Conservation (phyloP, 2,888 invertebrate genomes). For the Monopis laevigella region DNA sequence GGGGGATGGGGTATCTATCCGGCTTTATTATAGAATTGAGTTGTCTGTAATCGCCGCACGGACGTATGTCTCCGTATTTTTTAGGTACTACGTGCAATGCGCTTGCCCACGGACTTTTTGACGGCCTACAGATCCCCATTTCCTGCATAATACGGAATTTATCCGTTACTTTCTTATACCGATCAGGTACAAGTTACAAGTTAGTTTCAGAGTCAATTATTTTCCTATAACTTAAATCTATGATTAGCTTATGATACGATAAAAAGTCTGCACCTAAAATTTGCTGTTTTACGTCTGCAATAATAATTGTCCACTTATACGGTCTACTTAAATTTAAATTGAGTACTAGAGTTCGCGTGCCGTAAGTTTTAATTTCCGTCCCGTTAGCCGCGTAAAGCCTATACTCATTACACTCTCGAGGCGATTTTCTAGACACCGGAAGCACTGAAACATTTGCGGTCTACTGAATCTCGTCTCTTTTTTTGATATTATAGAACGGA, state of each 20-base stretch:
- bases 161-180: conserved; percentile 25
- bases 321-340: conserved; percentile 17
- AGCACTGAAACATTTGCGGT: conserved; percentile 17
- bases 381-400: conserved; percentile 23
- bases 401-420: conserved; percentile 12
- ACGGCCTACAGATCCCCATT: conserved; percentile 36
- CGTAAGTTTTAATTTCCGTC: conserved; percentile 18
- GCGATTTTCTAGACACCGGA: conserved; percentile 10
- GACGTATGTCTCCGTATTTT: conserved; percentile 19
- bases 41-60: conserved; percentile 30
- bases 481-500: no score
- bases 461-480: no score
- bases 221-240: conserved; percentile 16
- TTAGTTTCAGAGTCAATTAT: conserved; percentile 17
- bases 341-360: conserved; percentile 13
- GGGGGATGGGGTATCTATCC: conserved; percentile 28
- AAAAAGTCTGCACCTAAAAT: conserved; percentile 20
- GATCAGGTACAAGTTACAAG: conserved; percentile 23
- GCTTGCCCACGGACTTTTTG: conserved; percentile 34
- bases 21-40: conserved; percentile 26
- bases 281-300: conserved; percentile 16
- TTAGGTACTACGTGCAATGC: conserved; percentile 29
- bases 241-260: conserved; percentile 13
- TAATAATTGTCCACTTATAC: conserved; percentile 16
- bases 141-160: conserved; percentile 30